phyloP scores from a whole-genome alignment of 53 echinoderm and acorn worm species.

The Patiria pectinifera region DNA sequence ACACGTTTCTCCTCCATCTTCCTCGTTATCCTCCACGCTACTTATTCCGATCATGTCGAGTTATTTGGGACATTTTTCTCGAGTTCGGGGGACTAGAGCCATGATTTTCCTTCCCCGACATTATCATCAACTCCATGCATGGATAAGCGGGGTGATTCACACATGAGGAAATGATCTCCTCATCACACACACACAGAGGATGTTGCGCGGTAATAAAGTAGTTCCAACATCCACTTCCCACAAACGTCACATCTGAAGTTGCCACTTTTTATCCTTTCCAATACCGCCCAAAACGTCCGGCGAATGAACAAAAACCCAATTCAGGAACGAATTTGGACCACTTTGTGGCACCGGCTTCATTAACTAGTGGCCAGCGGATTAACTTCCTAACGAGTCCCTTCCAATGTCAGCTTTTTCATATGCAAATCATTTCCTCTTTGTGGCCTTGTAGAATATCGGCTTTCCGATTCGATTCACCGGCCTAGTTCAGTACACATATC shows the following conservation, averaged over 20 bases:
- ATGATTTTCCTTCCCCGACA: slow-evolving; percentile 61
- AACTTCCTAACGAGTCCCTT: slow-evolving; percentile 52
- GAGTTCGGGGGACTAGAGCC: slow-evolving; percentile 55
- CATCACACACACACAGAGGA: slow-evolving; percentile 44
- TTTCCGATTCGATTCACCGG: slow-evolving; percentile 77
- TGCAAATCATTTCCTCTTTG: slow-evolving; percentile 99
- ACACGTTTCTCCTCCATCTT: slow-evolving; percentile 62
- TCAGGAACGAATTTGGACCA: slow-evolving; percentile 14
- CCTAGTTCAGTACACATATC: slow-evolving; percentile 37
- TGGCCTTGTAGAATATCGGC: slow-evolving; percentile 99
- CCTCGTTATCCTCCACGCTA: slow-evolving; percentile 62
- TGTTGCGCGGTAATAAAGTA: slow-evolving; percentile 25
- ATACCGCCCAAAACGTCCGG: background rate
- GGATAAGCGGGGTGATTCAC: slow-evolving; percentile 50
- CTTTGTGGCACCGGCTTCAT: background rate
- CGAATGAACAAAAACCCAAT: background rate
- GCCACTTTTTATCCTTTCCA: slow-evolving; percentile 9
- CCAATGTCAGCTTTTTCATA: slow-evolving; percentile 95
- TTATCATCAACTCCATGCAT: slow-evolving; percentile 40
- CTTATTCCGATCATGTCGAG: slow-evolving; percentile 61
- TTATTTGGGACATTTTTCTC: slow-evolving; percentile 57
- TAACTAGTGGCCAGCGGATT: slow-evolving; percentile 37
- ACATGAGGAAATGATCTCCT: slow-evolving; percentile 62
- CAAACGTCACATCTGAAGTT: background rate
- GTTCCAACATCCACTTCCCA: slow-evolving; percentile 38